Base-by-base conservation (phyloP, 2,888 invertebrate species). In the Brachyptera putata region DNA sequence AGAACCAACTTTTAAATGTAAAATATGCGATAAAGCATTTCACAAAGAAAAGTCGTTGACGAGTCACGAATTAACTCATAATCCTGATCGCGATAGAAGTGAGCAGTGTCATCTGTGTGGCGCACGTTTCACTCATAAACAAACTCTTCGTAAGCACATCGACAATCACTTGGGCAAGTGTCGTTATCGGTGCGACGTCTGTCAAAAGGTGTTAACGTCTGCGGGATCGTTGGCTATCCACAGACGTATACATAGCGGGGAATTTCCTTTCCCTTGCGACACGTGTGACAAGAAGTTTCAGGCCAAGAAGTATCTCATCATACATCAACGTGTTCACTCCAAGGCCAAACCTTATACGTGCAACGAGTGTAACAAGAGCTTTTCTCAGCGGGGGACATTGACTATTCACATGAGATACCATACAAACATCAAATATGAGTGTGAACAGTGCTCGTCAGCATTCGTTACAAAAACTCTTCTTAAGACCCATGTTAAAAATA, bases 201-300 rank as follows among this genome's bases (percentile, higher is more conserved):
- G 81, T 67, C 71, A 76, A 56, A 74, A 79, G 64, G 69, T 75
- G 37, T 79, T 80, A 65, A 71, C 76, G 1, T 77, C 78, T 58
- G 75, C 77, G 48, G 76, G 78, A 50, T 58, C 58, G 25, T 39
- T 62, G 5, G 55, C 56, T 13, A 58, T 59, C 21, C 62, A 62
- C 30, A 55, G 62, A 13, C 62, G 62, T 16, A 62, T 22, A 13
- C 62, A 62, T 25, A 62, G 58, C 4, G 62, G 62, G 7, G 62
- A 62, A 30, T 39, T 49, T 13, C 62, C 62, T 22, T 62, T 58
- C 37, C 25, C 46, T 13, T 62, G 62, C 37, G 22, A 50, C 36
- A 22, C 46, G 3, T 62, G 62, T 41, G 7, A 24, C 30, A 58
- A 58, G 36, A 34, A 14, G 5, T 62, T 62, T 21, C 53, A 34